phyloP scores from a whole-genome alignment of 30 jellyfish, hydroid and myxozoan species.

The Chironex yamaguchii region DNA sequence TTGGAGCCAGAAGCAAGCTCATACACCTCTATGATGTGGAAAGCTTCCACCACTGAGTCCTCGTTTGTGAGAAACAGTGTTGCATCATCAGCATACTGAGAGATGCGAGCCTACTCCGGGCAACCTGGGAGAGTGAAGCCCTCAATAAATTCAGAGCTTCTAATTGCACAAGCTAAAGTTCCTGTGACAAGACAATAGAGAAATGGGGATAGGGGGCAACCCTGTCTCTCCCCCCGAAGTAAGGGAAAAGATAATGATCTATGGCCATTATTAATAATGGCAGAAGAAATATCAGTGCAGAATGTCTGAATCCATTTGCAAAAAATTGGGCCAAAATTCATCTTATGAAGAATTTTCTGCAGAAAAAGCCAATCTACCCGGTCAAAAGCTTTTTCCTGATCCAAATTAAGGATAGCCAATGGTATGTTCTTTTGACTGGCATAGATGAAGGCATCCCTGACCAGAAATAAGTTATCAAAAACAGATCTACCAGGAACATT shows the following conservation, averaged over 20 bases:
- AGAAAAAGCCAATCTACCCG: conserved; percentile 57
- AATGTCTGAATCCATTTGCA: neutral
- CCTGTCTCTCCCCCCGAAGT: conserved; percentile 33
- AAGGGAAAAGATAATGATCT: neutral
- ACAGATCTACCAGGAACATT: conserved; percentile 63
- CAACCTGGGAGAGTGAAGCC: neutral
- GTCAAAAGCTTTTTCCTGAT: conserved; percentile 71
- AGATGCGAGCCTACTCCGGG: neutral
- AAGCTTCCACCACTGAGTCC: neutral
- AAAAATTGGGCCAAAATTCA: conserved; percentile 20
- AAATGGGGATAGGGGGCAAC: conserved; percentile 41
- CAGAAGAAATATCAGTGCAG: neutral
- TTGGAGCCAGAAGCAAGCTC: conserved; percentile 2
- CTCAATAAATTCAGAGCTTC: neutral
- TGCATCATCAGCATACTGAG: conserved; percentile 56
- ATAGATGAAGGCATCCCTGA: conserved; percentile 8
- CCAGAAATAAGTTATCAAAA: conserved; percentile 19
- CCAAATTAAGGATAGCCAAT: conserved; percentile 14
- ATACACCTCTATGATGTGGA: neutral
- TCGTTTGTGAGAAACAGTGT: neutral
- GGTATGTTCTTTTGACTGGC: neutral
- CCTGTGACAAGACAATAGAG: conserved; percentile 17
- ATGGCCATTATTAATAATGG: conserved; percentile 10
- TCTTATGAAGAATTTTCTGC: conserved; percentile 4
- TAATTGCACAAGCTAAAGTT: neutral